These are phyloP conservation scores for Gonatopus flavifemur DNA, from an alignment of 1,140 invertebrate species.

Conservation along the genomic window DNA sequence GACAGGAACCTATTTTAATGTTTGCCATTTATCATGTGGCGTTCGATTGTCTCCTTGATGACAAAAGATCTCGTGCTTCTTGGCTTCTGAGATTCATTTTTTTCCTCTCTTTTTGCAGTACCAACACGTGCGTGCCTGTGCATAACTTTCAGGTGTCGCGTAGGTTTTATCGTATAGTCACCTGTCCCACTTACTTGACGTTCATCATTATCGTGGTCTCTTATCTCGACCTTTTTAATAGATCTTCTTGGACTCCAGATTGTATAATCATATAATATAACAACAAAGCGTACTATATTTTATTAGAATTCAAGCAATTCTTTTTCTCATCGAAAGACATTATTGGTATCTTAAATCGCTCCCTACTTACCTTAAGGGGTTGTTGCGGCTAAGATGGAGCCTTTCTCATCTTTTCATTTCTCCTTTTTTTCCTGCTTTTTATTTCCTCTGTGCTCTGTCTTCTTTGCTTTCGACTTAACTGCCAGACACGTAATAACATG, in stretches of 20 bases:
- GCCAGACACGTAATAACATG: no score
- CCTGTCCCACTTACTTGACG: conserved; percentile 55
- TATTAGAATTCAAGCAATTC: no score
- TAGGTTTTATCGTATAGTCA: conserved; percentile 49
- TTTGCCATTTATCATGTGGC: conserved; percentile 26
- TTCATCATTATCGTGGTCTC: conserved; percentile 45
- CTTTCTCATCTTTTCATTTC: neutral
- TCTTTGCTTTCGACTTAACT: neutral
- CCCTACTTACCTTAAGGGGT: no score
- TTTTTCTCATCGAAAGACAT: neutral
- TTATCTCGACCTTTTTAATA: conserved; percentile 39
- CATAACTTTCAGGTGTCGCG: conserved; percentile 51
- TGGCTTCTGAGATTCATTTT: conserved; percentile 11
- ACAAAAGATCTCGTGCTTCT: conserved; percentile 27
- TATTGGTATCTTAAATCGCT: neutral
- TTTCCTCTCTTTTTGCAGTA: conserved; percentile 30
- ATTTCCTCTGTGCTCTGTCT: neutral
- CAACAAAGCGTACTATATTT: no score
- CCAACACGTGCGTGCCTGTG: conserved; percentile 47
- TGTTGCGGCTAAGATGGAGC: no score
- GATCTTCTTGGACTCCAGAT: no score
- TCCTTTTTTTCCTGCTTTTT: neutral
- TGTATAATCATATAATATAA: no score
- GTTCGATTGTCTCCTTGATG: conserved; percentile 27
- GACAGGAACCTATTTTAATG: conserved; percentile 9